Evolutionary conservation across 2,888 invertebrate species (phyloP), one percentile per base, ranked within the genome.

Genomic region (Campopleginae sp.): DNA sequence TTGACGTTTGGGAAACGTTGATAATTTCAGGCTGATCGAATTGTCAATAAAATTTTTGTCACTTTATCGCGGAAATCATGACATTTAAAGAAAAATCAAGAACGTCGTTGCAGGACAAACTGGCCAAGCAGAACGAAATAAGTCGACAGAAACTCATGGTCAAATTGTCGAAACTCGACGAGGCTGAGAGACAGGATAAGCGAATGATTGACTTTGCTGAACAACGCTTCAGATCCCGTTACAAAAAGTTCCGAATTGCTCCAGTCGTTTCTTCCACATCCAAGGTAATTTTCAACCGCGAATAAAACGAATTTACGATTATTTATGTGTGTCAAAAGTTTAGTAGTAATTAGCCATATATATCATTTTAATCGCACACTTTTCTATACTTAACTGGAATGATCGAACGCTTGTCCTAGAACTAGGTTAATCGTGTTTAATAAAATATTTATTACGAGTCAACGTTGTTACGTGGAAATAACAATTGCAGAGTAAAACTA

Each of bases 201-300:
- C 86, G 88, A 61, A 89, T 89, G 87, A 77, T 90, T 42, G 88
- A 91, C 23, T 86, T 88, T 2, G 86, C 71, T n/a, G 88, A 84
- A 72, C 88, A 87, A 65, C 88, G 89, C 23, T 90, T 91, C 70
- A 86, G 88, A 58, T 86, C 82, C 10, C 89, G 89, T 33, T 84
- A 88, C 81, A 89, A 87, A 80, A 88, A 88, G 51, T 71, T 88
- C 17, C 82, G 87, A 48, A 27, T 66, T 38, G 66, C 75, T 19
- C 44, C 51, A 17, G 23, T 58, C 10, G 31, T 63, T 31, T 78
- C 82, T 14, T 71, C 85, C 71, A 48, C 63, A 74, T 82, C 75
- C 31, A 78, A 85, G 54, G 85, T 85, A 63, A 84, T 66, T 68
- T 44, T 6, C 5, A 58, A 12, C 58, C 2, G 3, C 0, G 5